Evolutionary conservation across 2,888 invertebrate genomes (phyloP).

Genomic region (Drosophila rubida): DNA sequence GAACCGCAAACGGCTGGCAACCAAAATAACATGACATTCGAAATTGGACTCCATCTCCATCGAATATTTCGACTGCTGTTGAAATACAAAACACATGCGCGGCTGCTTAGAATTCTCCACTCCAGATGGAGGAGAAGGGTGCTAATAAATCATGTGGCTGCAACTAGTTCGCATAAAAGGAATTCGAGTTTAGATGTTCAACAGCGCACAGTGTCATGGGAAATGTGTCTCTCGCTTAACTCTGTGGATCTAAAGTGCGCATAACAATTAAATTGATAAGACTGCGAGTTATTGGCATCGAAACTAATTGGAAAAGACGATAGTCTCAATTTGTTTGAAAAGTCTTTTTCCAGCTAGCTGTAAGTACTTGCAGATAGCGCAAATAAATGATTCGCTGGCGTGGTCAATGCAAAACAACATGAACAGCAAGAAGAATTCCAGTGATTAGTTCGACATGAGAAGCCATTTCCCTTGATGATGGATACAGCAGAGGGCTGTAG

Average conservation of each 20-base stretch:
- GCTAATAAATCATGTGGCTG: conserved; percentile 33
- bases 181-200: conserved; percentile 14
- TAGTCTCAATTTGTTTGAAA: background rate
- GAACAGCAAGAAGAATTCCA: background rate
- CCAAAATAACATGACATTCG: conserved; percentile 42
- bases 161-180: conserved; percentile 15
- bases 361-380: background rate
- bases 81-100: conserved; percentile 65
- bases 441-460: conserved; percentile 1
- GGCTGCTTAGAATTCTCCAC: conserved; percentile 43
- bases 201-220: conserved; percentile 6
- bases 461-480: conserved; percentile 16
- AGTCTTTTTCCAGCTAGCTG: background rate
- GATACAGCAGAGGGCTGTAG: conserved; percentile 5
- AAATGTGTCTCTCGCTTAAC: background rate
- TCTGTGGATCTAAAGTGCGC: background rate
- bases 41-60: conserved; percentile 31
- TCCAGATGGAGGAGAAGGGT: background rate
- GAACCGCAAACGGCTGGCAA: conserved; percentile 45
- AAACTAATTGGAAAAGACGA: background rate
- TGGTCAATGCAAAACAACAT: background rate
- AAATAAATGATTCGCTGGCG: background rate
- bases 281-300: background rate
- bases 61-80: conserved; percentile 26
- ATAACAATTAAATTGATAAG: conserved; percentile 1